A percentile compares a stretch with the other conserved stretches of the same genome.
Evolutionary conservation across 30 jellyfish, hydroid and myxozoan genomes (phyloP).

Genomic region (Aurelia sp.): DNA sequence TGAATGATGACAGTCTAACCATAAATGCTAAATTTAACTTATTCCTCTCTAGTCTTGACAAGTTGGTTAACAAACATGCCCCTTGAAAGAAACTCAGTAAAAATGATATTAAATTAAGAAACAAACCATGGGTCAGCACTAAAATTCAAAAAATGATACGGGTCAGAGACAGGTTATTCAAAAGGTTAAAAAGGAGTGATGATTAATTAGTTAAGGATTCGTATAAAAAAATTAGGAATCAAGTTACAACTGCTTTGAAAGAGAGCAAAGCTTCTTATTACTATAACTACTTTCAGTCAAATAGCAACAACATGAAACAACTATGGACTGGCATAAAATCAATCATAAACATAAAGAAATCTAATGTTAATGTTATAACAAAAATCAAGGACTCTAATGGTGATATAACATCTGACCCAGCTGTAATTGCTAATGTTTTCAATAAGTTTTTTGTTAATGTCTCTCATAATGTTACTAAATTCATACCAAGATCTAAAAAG

Average conservation of each 20-base stretch:
- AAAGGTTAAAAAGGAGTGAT: background rate
- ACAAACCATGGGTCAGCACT: background rate
- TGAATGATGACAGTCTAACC: conserved; percentile 1
- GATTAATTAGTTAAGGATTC: no score
- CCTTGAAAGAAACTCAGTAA: background rate
- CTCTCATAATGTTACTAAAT: conserved; percentile 27
- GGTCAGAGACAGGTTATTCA: background rate
- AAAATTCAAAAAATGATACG: background rate
- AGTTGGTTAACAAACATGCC: background rate
- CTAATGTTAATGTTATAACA: no score
- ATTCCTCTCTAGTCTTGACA: background rate
- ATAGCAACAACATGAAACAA: conserved; percentile 1
- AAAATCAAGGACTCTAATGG: background rate
- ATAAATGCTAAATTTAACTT: conserved; percentile 4
- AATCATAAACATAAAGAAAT: no score
- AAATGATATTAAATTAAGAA: background rate
- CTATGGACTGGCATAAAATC: no score
- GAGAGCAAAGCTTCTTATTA: conserved; percentile 43
- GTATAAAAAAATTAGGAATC: conserved; percentile 28
- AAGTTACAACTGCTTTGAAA: conserved; percentile 20
- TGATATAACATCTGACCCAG: conserved; percentile 17
- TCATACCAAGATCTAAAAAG: background rate
- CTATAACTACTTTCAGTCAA: background rate
- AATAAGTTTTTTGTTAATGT: conserved; percentile 32
- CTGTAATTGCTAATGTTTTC: conserved; percentile 66